Base-by-base conservation (phyloP, 2,888 invertebrate species). In the Ophioninae sp. region DNA sequence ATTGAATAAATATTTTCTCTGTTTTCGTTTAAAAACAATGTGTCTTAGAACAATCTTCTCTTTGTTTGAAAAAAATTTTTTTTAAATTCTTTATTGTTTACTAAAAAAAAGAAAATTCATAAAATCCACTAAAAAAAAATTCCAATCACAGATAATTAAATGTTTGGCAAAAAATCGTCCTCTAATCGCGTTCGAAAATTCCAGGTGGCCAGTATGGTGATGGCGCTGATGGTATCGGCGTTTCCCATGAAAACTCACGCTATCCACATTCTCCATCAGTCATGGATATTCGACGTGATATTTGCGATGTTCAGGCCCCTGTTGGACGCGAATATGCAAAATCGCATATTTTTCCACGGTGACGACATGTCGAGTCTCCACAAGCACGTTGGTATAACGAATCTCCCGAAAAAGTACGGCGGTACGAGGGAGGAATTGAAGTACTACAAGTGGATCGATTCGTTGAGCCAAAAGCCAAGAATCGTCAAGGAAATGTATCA, bases 251-350 rank as follows among this genome's bases (percentile, higher is more conserved):
- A 95, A 73, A 96, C 96, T 0, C 93, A 96, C 85, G 96, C 96
- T 0, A 95, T 97, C 79, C 97, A 97, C 92, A 94, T 97, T 73
- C 94, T 97, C 56, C 96, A 97, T 91, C 96, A 97, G 90, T 96
- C 96, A 0, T 97, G 97, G 96, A 93, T 96, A 8, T 97, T 97
- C 90, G 97, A 96, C 91, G 95, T 96, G 85, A 95, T 96, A 73
- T 97, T 95, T 91, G 95, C 95, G 85, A 95, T 97, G 22, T 97
- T 97, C 92, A 97, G 96, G 88, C 97, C 97, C 0, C 93, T 97
- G 37, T 93, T 97, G 37, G 95, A 95, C 89, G 93, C 95, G 0
- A 91, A 94, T 44, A 97, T 97, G 96, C 94, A 94, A 13, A 94
- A 95, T 51, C 92, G 94, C 89, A 94, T 96, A 83, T 94, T 93